Evolutionary conservation across 1,140 invertebrate genomes (phyloP).

Genomic region (Pteromalus puparum): DNA sequence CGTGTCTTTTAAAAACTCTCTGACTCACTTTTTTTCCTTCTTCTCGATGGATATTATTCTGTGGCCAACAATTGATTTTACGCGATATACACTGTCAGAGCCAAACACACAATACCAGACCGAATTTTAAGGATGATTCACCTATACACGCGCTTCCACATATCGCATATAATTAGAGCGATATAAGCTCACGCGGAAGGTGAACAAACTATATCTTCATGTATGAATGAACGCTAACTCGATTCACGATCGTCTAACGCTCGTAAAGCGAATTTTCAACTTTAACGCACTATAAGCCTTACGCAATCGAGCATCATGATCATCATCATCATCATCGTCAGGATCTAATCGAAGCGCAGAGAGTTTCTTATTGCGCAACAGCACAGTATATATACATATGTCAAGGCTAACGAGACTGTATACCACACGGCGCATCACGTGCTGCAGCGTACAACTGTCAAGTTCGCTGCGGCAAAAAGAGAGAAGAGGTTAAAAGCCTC

Average conservation of each 20-base stretch:
- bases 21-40: slow-evolving; percentile 31
- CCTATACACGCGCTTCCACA: too few relatives aligned
- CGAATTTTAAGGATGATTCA: neutral
- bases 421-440: neutral
- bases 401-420: slow-evolving; percentile 43
- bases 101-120: neutral
- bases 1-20: slow-evolving; percentile 2
- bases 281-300: neutral
- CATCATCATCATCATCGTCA: slow-evolving; percentile 7
- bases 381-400: slow-evolving; percentile 51
- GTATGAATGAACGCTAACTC: neutral
- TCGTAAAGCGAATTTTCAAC: neutral
- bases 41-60: neutral
- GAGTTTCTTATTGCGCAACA: neutral
- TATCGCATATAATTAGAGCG: neutral
- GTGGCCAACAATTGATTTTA: neutral
- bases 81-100: too few relatives aligned
- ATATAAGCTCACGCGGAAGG: neutral
- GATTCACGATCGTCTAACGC: too few relatives aligned
- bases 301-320: slow-evolving; percentile 14
- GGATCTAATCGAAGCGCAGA: neutral
- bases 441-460: slow-evolving; percentile 35
- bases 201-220: neutral
- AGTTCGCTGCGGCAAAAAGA: slow-evolving; percentile 38
- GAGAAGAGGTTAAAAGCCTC: slow-evolving; percentile 7